phyloP scores from a whole-genome alignment of 2,888 invertebrate species.

The Noctua comes region DNA sequence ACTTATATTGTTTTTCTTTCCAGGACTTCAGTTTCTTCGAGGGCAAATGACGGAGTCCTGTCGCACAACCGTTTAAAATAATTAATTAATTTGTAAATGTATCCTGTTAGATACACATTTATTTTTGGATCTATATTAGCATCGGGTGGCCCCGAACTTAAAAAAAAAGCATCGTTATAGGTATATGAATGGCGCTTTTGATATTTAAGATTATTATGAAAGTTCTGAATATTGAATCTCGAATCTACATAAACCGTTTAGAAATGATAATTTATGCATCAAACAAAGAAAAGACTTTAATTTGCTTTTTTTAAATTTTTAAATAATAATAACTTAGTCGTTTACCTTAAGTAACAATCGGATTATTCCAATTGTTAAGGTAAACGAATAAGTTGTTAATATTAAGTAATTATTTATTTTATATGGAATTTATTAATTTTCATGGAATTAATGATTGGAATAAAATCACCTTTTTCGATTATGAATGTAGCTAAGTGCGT shows the following conservation, averaged over 20 bases:
- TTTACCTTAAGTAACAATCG: too few species aligned
- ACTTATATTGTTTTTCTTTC: slow-evolving; percentile 14
- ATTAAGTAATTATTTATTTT: too few species aligned
- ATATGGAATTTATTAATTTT: too few species aligned
- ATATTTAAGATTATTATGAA: neutral
- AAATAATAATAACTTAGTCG: too few species aligned
- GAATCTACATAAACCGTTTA: neutral
- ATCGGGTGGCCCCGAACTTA: neutral
- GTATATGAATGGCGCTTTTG: neutral
- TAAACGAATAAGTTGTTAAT: too few species aligned
- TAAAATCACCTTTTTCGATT: neutral
- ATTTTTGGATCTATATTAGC: neutral
- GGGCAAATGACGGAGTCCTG: slow-evolving; percentile 14
- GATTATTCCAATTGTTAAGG: too few species aligned
- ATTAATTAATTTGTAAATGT: neutral
- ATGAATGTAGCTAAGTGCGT: neutral
- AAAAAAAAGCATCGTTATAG: too few species aligned
- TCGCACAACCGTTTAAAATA: neutral
- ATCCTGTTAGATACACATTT: neutral
- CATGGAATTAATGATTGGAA: neutral
- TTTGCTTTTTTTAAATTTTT: neutral
- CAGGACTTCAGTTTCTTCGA: slow-evolving; percentile 43
- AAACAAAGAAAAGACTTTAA: neutral
- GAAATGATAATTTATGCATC: neutral
- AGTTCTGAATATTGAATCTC: neutral